phyloP scores from a whole-genome alignment of 2,797 vertebrate species.

The Cyclura pinguis region DNA sequence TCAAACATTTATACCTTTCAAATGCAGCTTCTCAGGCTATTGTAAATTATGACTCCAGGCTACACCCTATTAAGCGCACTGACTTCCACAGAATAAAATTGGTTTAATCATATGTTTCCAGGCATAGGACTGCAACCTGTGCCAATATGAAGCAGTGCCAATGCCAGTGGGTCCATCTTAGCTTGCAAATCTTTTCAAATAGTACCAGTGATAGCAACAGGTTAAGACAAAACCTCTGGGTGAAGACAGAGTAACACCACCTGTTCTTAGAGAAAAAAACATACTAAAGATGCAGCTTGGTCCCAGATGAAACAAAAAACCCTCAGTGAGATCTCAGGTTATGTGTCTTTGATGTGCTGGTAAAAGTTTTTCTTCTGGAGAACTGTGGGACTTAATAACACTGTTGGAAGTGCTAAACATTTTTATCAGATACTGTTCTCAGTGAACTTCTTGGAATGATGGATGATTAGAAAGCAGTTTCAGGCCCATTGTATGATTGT shows the following conservation, averaged over 20 bases:
- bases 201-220: neutral
- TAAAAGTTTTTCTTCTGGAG: neutral
- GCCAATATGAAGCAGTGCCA: neutral
- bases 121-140: neutral
- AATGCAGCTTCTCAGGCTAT: too few species aligned
- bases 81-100: neutral
- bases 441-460: neutral
- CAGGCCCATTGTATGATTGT: neutral
- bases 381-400: neutral
- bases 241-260: too few species aligned
- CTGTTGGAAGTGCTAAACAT: neutral
- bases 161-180: neutral
- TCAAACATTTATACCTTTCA: neutral
- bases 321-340: neutral
- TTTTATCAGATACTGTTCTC: neutral
- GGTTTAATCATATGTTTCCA: neutral
- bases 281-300: neutral
- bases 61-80: neutral
- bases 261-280: neutral
- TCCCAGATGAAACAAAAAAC: neutral
- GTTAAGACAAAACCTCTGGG: neutral
- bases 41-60: neutral
- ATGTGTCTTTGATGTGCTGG: neutral
- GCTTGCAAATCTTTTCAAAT: neutral
- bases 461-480: neutral